Base-by-base conservation (phyloP, 2,888 invertebrate species). In the Junonia oenone region DNA sequence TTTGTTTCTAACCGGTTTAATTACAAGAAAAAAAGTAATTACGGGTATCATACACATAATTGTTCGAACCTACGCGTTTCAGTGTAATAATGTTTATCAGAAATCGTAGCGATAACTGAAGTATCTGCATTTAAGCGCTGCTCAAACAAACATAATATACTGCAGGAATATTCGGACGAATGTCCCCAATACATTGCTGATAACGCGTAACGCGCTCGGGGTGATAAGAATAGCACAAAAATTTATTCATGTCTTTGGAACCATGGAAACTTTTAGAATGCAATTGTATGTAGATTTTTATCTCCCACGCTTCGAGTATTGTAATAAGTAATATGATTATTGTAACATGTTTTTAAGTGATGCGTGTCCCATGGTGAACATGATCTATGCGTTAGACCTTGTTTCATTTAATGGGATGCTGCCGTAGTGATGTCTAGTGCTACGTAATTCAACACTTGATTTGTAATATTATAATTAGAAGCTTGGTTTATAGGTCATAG, bases 381-480 rank as follows among this genome's bases (percentile, higher is more conserved):
- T 72, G 83, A 78, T 89, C 89, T 89, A 83, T 83, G 64, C 66
- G 70, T 66, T 75, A 89, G 89, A 89, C 80, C 87, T 78, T 83
- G 87, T 81, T 82, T 80, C 88, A 89, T 78, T 64, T 73, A 65
- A 72, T 73, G 83, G 81, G 83, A 77, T 71, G 78, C 74, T 76
- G 64, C 58, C 45, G 22, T 52, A 68, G 60, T 66, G 66, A 45
- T 31, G 72, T 62, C 61, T 67, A 68, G 65, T 68, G 68, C 66
- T 65, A 66, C 70, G 82, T 74, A 81, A 84, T 66, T 63, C 63
- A 65, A 81, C 71, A 84, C 81, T 75, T 77, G 68, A 72, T 83
- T 84, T 78, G 81, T 79, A 75, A 78, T 68, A 65, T 76, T 76
- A 83, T 73, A 60, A 78, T 74, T 76, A 78, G 68, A 76, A 72